Evolutionary conservation across 2,113 vertebrate genomes (phyloP).

Genomic region (Gambusia holbrooki): DNA sequence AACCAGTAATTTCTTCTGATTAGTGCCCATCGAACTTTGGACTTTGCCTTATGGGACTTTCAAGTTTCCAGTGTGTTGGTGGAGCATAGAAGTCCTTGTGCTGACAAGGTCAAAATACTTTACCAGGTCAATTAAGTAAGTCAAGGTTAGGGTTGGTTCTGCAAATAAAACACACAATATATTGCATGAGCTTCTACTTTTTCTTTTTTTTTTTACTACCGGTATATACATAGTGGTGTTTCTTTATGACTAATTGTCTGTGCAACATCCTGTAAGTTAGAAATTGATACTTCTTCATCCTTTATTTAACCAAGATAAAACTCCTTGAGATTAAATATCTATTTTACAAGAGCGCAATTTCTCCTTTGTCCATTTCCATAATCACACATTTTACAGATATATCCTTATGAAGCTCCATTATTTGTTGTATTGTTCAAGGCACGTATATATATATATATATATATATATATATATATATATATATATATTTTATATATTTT

Average conservation of each 20-base stretch:
- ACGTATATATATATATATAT: no score
- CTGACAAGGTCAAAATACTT: constrained; percentile 26
- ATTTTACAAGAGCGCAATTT: not conserved
- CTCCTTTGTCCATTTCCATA: not conserved
- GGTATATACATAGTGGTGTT: no score
- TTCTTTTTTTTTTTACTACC: not conserved
- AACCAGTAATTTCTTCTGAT: constrained; percentile 39
- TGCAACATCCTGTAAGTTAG: not conserved
- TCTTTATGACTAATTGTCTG: not conserved
- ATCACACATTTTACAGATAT: not conserved
- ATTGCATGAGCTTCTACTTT: not conserved
- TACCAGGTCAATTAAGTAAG: constrained; percentile 23
- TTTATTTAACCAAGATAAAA: no score
- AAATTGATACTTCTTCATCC: not conserved
- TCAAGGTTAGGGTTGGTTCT: not conserved
- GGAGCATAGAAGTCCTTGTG: constrained; percentile 14
- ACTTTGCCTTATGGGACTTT: constrained; percentile 22
- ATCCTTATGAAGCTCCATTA: not conserved
- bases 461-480: no score
- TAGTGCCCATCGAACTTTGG: constrained; percentile 36
- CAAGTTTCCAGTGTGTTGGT: constrained; percentile 9
- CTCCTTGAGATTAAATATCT: no score
- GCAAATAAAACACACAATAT: constrained; percentile 4
- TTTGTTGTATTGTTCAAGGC: not conserved
- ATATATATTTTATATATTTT: no score